Percentiles rank a stretch among this genome's conserved stretches.
Evolutionary conservation across 2,113 vertebrate species (phyloP).

Genomic region (Cololabis saira): DNA sequence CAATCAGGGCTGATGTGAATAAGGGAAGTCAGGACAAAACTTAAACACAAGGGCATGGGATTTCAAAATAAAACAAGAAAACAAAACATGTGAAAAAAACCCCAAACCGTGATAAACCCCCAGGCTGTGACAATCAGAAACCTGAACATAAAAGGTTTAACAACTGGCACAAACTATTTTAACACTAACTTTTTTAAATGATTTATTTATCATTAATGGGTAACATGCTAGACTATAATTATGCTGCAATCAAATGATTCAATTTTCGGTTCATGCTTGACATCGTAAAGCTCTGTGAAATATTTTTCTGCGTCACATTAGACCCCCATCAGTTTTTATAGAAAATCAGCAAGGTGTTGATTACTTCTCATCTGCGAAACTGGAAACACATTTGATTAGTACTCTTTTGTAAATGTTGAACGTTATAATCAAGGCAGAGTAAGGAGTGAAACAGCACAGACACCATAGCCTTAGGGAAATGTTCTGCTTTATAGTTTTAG

Average conservation of each 20-base stretch:
- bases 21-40: too few species aligned
- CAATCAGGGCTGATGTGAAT: too few species aligned
- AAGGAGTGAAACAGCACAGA: slow-evolving; percentile 8
- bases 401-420: slow-evolving; percentile 29
- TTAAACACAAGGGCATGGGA: too few species aligned
- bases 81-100: too few species aligned
- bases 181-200: slow-evolving; percentile 7
- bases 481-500: slow-evolving; percentile 20
- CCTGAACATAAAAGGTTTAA: too few species aligned
- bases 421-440: slow-evolving; percentile 24
- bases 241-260: slow-evolving; percentile 32
- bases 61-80: too few species aligned
- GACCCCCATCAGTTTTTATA: neutral
- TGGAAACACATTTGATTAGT: slow-evolving; percentile 25
- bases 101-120: too few species aligned
- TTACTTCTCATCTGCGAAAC: slow-evolving; percentile 12
- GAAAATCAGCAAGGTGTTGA: slow-evolving; percentile 37
- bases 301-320: neutral
- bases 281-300: neutral
- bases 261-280: neutral
- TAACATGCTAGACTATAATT: neutral
- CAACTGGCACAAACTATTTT: slow-evolving; percentile 1
- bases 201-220: slow-evolving; percentile 28
- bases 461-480: slow-evolving; percentile 7
- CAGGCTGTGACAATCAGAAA: too few species aligned